Base-by-base conservation (phyloP, 2,888 invertebrate genomes). In the Sarcophaga variegata region DNA sequence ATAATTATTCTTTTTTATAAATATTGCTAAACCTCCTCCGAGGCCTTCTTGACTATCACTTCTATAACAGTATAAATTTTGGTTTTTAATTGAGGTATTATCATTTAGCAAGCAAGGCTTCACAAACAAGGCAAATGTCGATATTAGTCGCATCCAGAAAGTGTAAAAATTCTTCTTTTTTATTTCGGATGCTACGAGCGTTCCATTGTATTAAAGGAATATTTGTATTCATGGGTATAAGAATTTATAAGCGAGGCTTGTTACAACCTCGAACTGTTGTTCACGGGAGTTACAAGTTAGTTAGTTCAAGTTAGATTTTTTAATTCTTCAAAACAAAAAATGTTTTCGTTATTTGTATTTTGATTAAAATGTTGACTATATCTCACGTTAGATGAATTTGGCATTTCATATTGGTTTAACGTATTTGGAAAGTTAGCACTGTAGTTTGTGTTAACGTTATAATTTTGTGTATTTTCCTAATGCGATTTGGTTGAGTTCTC, bases 151-250 rank as follows among this genome's bases (percentile, higher is more conserved):
- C 59, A 12, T 5, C 49, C 17, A 72, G 64, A 45, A 80, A 80
- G 10, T 64, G 14, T 20, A 72, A 72, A n/a, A 80, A 14, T 72
- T 80, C 71, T 4, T 80, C 47, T 72, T 71, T 66, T 80, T 75
- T 75, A 8, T 12, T 20, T 8, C 60, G 60, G 20, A 60, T 60
- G 10, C 59, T 71, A 37, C 27, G 71, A 3, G 59, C 71, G 22
- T 74, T 74, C 72, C 72, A 60, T 74, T 6, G 14, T 62, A 62
- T 4, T 74, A 74, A 4, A 8, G 5, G 11, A 3, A 62, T 62
- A 62, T 62, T 17, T 6, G 22, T 62, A 25, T 22, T 74, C 45
- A 74, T 74, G 60, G 37, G n/a, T 74, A 74, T 3, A 74, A 5
- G 37, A 74, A 74, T 27, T 37, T 74, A 62, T 11, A 60, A 11